Evolutionary conservation across 1,140 invertebrate genomes (phyloP), one percentile per base, ranked within the genome.

Genomic region (Caenorhabditis inopinata): DNA sequence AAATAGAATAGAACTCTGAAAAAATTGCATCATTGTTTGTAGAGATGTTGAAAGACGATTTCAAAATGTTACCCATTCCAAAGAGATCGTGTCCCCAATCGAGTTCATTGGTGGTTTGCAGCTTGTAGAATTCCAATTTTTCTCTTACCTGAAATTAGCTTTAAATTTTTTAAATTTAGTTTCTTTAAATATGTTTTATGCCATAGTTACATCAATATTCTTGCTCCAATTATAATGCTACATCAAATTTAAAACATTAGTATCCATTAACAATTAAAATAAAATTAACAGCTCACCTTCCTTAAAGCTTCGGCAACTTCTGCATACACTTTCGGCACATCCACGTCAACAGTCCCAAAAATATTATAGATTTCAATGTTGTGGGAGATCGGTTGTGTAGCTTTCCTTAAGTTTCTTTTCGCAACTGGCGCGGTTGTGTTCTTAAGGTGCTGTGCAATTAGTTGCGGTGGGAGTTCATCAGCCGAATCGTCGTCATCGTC

Each of bases 271-370:
- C n/a, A n/a, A n/a, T n/a, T n/a, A n/a, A n/a, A n/a, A n/a, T n/a
- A n/a, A n/a, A n/a, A n/a, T n/a, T n/a, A n/a, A n/a, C n/a, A 27
- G 16, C 51, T 45, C 21, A 83, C 80, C 45, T 76, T 74, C 46
- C 58, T 46, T 29, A 82, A 35, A 7, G 77, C 58, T 1, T 38
- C 46, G 0, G 25, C 51, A 16, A 84, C 83, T 25, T 84, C 83
- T 0, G 42, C 42, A n/a, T 75, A 80, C 6, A 38, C 42, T 29
- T 78, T 78, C 0, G 83, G 83, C 0, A 79, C 76, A 18, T 53
- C 46, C 12, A 84, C 74, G 32, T 84, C 62, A 18, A 84, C 47
- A 5, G 75, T 58, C 16, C 68, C 79, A 47, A 84, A 84, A 23
- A 83, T 21, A 14, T 77, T 76, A 62, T 76, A 80, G 21, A 77